phyloP scores from a whole-genome alignment of 1,140 invertebrate species.

The Coptotermes formosanus region DNA sequence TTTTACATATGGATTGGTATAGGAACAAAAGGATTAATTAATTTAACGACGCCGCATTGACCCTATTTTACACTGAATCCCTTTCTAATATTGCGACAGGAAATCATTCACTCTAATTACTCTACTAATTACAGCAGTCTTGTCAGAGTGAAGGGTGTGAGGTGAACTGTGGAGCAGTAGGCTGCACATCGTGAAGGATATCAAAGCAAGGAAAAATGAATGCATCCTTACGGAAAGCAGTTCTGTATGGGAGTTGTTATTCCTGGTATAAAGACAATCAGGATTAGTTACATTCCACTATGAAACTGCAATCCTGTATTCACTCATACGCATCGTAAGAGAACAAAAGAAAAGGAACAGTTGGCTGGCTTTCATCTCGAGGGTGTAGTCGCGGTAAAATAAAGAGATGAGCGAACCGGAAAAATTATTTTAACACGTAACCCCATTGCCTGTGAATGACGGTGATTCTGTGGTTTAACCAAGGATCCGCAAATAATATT shows the following conservation, averaged over 20 bases:
- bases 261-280: background rate
- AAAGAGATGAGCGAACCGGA: background rate
- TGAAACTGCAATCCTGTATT: background rate
- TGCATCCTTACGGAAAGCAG: too few species aligned
- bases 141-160: too few species aligned
- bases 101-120: too few species aligned
- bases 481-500: background rate
- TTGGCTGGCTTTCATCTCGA: background rate
- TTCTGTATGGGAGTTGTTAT: background rate
- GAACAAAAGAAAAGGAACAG: background rate
- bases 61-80: too few species aligned
- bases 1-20: too few species aligned
- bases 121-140: too few species aligned
- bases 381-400: background rate
- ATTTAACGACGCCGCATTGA: too few species aligned
- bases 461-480: background rate
- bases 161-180: too few species aligned
- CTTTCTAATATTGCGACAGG: too few species aligned
- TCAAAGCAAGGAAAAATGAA: too few species aligned
- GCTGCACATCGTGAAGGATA: too few species aligned
- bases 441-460: background rate
- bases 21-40: too few species aligned
- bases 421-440: slow-evolving; percentile 3
- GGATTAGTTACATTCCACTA: background rate
- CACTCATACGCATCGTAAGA: background rate